Conservation (phyloP, 2,888 invertebrate species). For the Pyrocoelia pectoralis region DNA sequence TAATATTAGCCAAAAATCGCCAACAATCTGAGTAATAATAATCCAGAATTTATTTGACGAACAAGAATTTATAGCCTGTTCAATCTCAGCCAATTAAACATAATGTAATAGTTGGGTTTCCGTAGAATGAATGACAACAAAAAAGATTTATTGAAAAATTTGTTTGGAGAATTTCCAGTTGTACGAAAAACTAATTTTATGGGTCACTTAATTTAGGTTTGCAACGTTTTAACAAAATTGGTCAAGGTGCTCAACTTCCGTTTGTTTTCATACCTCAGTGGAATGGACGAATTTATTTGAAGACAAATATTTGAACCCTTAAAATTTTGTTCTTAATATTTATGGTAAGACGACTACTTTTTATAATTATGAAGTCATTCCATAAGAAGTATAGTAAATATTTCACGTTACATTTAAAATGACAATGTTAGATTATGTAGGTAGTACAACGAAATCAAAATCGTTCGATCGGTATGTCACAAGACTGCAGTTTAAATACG, state of each 20-base stretch:
- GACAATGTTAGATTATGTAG: too few species aligned
- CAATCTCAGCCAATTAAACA: background rate
- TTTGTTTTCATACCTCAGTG: background rate
- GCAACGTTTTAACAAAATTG: slow-evolving; percentile 1
- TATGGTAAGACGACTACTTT: too few species aligned
- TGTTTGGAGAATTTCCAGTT: background rate
- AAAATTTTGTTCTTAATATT: too few species aligned
- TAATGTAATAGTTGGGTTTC: background rate
- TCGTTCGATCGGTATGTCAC: too few species aligned
- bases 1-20: too few species aligned
- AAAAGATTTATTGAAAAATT: background rate
- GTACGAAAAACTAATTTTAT: background rate
- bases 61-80: background rate
- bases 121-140: background rate
- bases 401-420: too few species aligned
- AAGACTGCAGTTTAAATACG: too few species aligned
- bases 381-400: too few species aligned
- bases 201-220: slow-evolving; percentile 1
- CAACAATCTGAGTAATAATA: too few species aligned
- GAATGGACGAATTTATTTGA: background rate
- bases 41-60: too few species aligned
- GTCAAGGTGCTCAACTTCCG: background rate
- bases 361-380: too few species aligned
- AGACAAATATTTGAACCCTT: background rate
- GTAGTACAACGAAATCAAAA: too few species aligned